Evolutionary conservation across 2,797 vertebrate genomes (phyloP).

Genomic region (Phataginus tricuspis): DNA sequence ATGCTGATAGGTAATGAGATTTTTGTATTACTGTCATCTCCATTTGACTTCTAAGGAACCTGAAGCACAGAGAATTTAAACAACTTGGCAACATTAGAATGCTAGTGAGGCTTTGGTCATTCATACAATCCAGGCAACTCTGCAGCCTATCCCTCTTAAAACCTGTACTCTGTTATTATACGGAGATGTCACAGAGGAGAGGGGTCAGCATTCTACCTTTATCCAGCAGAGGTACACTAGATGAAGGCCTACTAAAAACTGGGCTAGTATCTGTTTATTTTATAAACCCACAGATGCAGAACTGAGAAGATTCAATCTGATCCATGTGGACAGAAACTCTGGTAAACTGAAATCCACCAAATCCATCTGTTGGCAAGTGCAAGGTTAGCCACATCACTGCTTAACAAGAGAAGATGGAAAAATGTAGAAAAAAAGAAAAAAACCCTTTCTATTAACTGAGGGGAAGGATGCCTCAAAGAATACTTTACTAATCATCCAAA

Average conservation of each 20-base stretch:
- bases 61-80: conserved; percentile 12
- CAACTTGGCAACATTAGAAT: background rate
- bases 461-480: background rate
- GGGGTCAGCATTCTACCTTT: background rate
- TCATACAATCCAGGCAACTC: background rate
- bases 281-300: background rate
- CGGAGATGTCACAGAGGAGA: background rate
- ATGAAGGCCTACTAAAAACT: background rate
- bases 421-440: background rate
- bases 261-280: background rate
- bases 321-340: background rate
- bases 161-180: background rate
- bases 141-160: background rate
- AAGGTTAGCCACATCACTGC: background rate
- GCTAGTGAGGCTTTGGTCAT: background rate
- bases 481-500: background rate
- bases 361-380: background rate
- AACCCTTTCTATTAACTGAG: background rate
- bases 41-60: conserved; percentile 23
- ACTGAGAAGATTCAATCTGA: background rate
- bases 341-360: background rate
- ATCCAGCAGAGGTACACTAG: background rate
- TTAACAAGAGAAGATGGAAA: conserved; percentile 9
- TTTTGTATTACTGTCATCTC: background rate
- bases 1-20: background rate